phyloP scores from a whole-genome alignment of 2,797 vertebrate species.

The Todus mexicanus region DNA sequence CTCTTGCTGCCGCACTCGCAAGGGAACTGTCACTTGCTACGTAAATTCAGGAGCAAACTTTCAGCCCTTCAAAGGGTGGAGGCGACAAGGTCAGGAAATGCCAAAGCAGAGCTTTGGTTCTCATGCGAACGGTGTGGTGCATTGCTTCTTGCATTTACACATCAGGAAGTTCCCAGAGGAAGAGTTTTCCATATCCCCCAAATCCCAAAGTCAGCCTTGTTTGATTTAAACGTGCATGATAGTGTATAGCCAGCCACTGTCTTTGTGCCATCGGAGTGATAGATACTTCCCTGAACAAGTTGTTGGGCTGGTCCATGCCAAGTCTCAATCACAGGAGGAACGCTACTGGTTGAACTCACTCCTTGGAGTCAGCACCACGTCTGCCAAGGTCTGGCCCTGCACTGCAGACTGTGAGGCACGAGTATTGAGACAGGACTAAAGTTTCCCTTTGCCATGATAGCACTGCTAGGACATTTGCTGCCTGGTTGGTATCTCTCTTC shows the following conservation, averaged over 20 bases:
- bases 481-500: neutral
- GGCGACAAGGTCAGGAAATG: neutral
- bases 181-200: neutral
- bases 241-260: accelerated
- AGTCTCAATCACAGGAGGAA: neutral
- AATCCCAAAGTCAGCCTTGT: neutral
- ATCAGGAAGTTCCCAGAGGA: neutral
- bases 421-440: accelerated
- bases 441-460: neutral
- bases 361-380: accelerated
- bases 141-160: neutral
- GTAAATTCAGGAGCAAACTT: neutral
- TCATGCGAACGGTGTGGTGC: accelerated
- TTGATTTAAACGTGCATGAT: accelerated
- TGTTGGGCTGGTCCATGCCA: neutral
- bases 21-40: neutral
- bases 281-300: neutral
- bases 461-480: neutral
- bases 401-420: accelerated
- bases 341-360: neutral
- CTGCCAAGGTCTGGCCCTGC: neutral
- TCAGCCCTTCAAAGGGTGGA: neutral
- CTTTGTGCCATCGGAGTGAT: accelerated
- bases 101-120: neutral
- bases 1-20: accelerated